Evolutionary conservation across 2,113 vertebrate species (phyloP), one percentile per base, ranked within the genome.

Genomic region (Cettia cetti): DNA sequence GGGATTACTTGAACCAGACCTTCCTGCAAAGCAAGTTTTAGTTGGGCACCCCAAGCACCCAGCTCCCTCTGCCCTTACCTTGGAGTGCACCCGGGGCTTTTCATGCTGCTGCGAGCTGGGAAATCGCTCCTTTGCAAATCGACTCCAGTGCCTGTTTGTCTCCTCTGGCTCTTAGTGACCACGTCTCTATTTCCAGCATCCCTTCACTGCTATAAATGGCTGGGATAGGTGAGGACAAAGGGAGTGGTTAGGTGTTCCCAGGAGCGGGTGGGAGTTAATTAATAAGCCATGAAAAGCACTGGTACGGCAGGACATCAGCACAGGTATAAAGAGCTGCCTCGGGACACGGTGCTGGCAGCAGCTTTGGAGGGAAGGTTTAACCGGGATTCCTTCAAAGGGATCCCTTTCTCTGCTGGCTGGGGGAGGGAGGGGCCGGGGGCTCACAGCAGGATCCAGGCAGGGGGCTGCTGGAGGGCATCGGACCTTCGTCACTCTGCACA

Each of bases 51-150:
- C 26, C 1, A 0, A 49, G 42, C 6, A 1, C 39, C 64, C 15
- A 2, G 47, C 33, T 70, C 56, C 69, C 57, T 35, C 39, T 66
- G 57, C 44, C 50, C 90, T 95, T 95, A 97, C 96, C 96, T 95
- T 45, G 82, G 63, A 60, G 15, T 2, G 54, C 39, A 39, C 49
- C 54, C 42, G 31, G 64, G 30, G 50, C 26, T 89, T 61, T 84
- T 96, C 96, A 97, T 96, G 79, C 60, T 78, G 57, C 89, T 39
- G 11, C 1, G 1, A 75, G 47, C 47, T 60, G 28, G 40, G 49
- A 83, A 68, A 6, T 66, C 28, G n/a, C 70, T 82, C 64, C 84
- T 83, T 28, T 64, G 83, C 44, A 78, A 79, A 90, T 30, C 12
- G 7, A 35, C 60, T 69, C 64, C 39, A 4, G 64, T 3, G 14